Percentiles rank a stretch among this genome's conserved stretches.
Conservation (phyloP, 2,797 vertebrate genomes). For the Megalops cyprinoides region DNA sequence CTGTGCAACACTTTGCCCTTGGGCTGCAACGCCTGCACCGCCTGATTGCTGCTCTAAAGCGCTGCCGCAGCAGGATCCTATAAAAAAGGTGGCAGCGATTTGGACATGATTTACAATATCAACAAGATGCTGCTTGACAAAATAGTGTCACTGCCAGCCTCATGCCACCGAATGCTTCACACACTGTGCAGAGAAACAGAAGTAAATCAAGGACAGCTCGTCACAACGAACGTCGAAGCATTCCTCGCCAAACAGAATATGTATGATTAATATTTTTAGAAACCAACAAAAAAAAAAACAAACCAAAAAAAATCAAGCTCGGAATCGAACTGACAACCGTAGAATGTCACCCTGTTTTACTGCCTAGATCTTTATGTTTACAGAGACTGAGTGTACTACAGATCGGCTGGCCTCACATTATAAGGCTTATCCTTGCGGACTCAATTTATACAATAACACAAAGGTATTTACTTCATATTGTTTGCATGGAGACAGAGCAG, state of each 20-base stretch:
- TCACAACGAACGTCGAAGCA: not conserved
- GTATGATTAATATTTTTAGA: not conserved
- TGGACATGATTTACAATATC: not conserved
- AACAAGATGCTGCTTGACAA: no score
- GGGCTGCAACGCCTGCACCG: not conserved
- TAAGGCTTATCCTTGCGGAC: not conserved
- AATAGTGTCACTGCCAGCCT: not conserved
- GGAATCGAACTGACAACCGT: not conserved
- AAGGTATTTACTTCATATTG: conserved; percentile 20
- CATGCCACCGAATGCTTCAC: not conserved
- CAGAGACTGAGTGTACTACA: not conserved
- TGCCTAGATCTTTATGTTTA: not conserved
- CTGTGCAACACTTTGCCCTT: not conserved
- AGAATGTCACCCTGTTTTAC: not conserved
- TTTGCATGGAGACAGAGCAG: not conserved
- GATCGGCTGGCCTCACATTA: not conserved
- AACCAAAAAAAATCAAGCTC: not conserved
- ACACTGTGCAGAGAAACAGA: not conserved
- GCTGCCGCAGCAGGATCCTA: not conserved
- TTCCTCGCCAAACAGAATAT: not conserved
- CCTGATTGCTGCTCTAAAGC: conserved; percentile 1
- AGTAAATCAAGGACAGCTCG: not conserved
- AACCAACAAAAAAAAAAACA: not conserved
- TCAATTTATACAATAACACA: not conserved
- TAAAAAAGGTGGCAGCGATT: not conserved